Percentiles rank a stretch among this genome's conserved stretches.
Conservation (phyloP, 2,113 vertebrate species). For the Rousettus leschenaultii region DNA sequence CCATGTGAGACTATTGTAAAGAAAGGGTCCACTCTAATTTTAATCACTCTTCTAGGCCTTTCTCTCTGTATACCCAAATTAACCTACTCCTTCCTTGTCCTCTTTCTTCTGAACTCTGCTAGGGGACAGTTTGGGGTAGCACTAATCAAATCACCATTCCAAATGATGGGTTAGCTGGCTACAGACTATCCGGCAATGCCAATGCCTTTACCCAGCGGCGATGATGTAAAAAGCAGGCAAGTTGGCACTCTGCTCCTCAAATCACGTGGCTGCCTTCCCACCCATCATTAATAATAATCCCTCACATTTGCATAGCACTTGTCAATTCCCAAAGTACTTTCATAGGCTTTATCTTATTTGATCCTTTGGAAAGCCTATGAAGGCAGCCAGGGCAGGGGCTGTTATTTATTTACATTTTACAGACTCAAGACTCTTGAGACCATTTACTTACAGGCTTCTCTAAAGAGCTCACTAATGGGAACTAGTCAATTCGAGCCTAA, state of each 20-base stretch:
- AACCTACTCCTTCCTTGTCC: background rate
- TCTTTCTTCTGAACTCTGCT: slow-evolving; percentile 32
- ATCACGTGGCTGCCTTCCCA: slow-evolving; percentile 25
- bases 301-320: slow-evolving; percentile 63
- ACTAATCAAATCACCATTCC: slow-evolving; percentile 3
- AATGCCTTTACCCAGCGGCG: background rate
- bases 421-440: slow-evolving; percentile 47
- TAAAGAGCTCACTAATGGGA: slow-evolving; percentile 43
- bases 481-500: slow-evolving; percentile 41
- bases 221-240: slow-evolving; percentile 6
- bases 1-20: slow-evolving; percentile 3
- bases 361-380: slow-evolving; percentile 50
- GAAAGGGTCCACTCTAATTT: background rate
- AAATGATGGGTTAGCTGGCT: background rate
- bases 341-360: slow-evolving; percentile 65
- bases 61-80: background rate
- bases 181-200: background rate
- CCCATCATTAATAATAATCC: slow-evolving; percentile 66
- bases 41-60: background rate
- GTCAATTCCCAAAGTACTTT: slow-evolving; percentile 65
- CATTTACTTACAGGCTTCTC: slow-evolving; percentile 56
- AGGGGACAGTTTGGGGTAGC: background rate
- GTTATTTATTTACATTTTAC: slow-evolving; percentile 72
- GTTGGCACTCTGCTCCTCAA: background rate
- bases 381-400: slow-evolving; percentile 38